Conservation (phyloP, 2,797 vertebrate species). For the Pipistrellus pygmaeus region DNA sequence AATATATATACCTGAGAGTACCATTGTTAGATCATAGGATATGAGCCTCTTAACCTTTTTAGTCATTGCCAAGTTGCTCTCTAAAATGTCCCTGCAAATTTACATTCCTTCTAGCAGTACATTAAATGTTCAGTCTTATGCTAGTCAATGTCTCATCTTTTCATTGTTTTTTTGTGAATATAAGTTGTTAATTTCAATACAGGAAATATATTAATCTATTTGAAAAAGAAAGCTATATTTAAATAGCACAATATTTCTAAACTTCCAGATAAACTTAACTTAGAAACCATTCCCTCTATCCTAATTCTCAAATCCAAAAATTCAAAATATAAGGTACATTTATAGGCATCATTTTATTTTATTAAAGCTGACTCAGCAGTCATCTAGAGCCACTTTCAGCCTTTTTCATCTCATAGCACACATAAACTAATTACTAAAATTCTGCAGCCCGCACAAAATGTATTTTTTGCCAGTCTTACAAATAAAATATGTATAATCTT, state of each 20-base stretch:
- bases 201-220: constrained; percentile 26
- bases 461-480: not conserved
- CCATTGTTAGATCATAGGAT: not conserved
- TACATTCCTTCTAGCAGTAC: not conserved
- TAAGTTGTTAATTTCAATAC: constrained; percentile 34
- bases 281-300: constrained; percentile 30
- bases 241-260: constrained; percentile 45
- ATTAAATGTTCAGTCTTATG: not conserved
- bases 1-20: not conserved
- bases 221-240: constrained; percentile 49
- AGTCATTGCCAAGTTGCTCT: not conserved
- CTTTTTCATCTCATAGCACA: not conserved
- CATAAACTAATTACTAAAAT: not conserved
- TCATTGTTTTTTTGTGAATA: constrained; percentile 5
- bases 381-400: not conserved
- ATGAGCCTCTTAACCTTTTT: constrained; percentile 8
- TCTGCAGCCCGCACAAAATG: not conserved
- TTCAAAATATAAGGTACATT: constrained; percentile 49
- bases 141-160: constrained; percentile 29
- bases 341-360: constrained; percentile 37
- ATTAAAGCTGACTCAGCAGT: not conserved
- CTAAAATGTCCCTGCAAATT: not conserved
- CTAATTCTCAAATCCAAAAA: constrained; percentile 35
- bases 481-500: not conserved
- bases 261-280: constrained; percentile 47